Conservation (phyloP, 2,888 invertebrate species). For the Oeneis ivallda region DNA sequence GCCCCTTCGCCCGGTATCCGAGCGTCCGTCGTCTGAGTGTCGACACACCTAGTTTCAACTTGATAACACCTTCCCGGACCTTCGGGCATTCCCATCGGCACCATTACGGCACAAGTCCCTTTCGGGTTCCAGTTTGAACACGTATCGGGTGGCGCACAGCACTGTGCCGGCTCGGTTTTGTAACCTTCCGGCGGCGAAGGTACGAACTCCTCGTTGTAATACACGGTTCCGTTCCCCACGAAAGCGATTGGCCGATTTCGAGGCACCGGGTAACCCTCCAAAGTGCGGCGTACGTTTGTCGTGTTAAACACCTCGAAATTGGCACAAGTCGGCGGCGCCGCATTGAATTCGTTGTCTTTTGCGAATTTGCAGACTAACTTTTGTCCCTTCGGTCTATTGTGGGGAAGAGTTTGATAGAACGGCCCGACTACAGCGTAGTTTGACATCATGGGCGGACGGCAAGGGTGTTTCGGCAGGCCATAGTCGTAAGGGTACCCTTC, state of each 20-base stretch:
- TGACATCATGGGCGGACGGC: slow-evolving; percentile 70
- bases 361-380: slow-evolving; percentile 76
- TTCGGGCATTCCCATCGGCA: slow-evolving; percentile 70
- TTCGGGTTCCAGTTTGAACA: slow-evolving; percentile 77
- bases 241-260: slow-evolving; percentile 76
- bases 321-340: slow-evolving; percentile 61
- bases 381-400: slow-evolving; percentile 84
- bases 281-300: slow-evolving; percentile 86
- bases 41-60: slow-evolving; percentile 82
- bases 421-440: slow-evolving; percentile 72
- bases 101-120: slow-evolving; percentile 79
- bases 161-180: slow-evolving; percentile 81
- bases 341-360: slow-evolving; percentile 75
- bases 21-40: slow-evolving; percentile 82
- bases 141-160: slow-evolving; percentile 68
- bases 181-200: slow-evolving; percentile 88
- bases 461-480: slow-evolving; percentile 85
- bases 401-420: slow-evolving; percentile 89
- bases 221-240: slow-evolving; percentile 73
- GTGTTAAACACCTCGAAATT: slow-evolving; percentile 73
- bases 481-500: slow-evolving; percentile 91
- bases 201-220: slow-evolving; percentile 81
- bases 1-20: slow-evolving; percentile 68
- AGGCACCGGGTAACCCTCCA: slow-evolving; percentile 89
- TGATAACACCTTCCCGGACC: slow-evolving; percentile 77